Base-by-base conservation (phyloP, 2,113 vertebrate species). In the Parotia lawesii region DNA sequence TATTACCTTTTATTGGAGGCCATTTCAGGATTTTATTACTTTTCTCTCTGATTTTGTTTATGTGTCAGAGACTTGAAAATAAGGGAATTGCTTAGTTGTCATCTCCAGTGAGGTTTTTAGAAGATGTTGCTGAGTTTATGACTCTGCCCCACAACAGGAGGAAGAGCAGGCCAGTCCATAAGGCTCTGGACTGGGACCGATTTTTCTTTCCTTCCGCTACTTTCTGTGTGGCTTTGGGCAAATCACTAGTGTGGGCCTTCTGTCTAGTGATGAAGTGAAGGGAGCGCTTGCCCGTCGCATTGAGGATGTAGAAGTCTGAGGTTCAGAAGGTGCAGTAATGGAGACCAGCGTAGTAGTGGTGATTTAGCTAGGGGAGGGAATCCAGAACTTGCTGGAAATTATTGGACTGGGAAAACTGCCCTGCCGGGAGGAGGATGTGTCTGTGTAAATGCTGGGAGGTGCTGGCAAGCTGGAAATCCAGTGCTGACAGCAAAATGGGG, bases 41-140 rank as follows among this genome's bases (percentile, higher is more conserved):
- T 87, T 92, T 96, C 96, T 94, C 91, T 93, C 91, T 86, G 93
- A 89, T 93, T 91, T 95, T 96, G 92, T 97, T 96, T 96, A 95
- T 96, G 79, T 96, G 83, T 94, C 83, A 94, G 94, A 94, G 81
- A 61, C 80, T 84, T 87, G 74, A 93, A 91, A 95, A 96, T 94
- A 81, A 94, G 72, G 75, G 91, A 87, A 90, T 86, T 96, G 88
- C 94, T 96, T 94, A 86, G 80, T 67, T 96, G 92, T 91, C 86
- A 72, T 75, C 90, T 95, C 51, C 70, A 90, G 87, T 90, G 79
- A 94, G 85, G 47, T 89, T 91, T 89, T 90, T 54, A 87, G 93
- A 86, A 47, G 88, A 70, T 91, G 91, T 75, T 90, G 82, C 76
- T 64, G 66, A 70, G 82, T 87, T 93, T 96, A 90, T 3, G 65